These are phyloP conservation scores for Phalacrocorax brasilianus DNA, from an alignment of 2,113 vertebrate species.

Conservation along the genomic window DNA sequence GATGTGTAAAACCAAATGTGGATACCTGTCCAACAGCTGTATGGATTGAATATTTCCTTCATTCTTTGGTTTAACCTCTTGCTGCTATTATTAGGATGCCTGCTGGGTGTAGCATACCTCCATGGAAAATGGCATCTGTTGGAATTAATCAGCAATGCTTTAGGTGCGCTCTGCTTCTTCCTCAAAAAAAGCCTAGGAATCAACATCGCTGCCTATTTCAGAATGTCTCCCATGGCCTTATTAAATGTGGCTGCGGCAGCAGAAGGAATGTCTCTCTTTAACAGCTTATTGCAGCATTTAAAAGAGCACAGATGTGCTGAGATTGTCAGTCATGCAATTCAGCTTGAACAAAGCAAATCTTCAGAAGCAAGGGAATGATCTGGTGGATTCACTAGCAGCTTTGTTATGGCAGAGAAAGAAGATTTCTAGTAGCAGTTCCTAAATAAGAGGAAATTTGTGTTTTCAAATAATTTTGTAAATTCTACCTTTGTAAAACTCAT, in stretches of 20 bases:
- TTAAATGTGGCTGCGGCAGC: background rate
- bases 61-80: background rate
- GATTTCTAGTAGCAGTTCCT: background rate
- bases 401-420: background rate
- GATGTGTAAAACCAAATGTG: background rate
- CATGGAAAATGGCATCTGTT: background rate
- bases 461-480: background rate
- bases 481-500: background rate
- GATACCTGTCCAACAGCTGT: background rate
- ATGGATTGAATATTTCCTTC: background rate
- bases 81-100: background rate
- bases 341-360: background rate
- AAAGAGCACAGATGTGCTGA: background rate
- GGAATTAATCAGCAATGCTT: background rate
- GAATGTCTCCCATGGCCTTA: background rate
- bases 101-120: background rate
- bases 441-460: background rate
- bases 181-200: background rate
- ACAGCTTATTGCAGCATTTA: background rate
- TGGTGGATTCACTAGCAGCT: background rate
- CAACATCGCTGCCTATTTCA: background rate
- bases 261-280: conserved; percentile 5
- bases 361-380: background rate
- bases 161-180: background rate
- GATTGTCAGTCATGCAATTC: background rate